Base-by-base conservation (phyloP, 2,797 vertebrate genomes). In the Cuniculus paca region DNA sequence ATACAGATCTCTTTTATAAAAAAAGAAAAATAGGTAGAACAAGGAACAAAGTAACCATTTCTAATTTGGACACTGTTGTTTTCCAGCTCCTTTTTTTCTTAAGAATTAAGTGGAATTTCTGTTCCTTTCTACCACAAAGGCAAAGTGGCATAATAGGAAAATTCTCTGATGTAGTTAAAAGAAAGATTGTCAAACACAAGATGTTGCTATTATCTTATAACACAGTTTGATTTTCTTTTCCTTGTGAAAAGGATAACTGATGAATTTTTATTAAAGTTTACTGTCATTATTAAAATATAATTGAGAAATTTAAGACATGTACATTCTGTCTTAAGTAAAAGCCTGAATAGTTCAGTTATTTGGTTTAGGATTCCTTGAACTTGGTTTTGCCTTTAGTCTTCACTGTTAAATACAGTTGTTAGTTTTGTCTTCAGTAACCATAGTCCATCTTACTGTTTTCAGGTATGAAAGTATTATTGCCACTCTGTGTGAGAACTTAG, bases 391-490 rank as follows among this genome's bases (percentile, higher is more conserved):
- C 56, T 94, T 48, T 91, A 54, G 6, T 9, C 12, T 81, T 88
- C 34, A 34, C 58, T 95, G 1, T 95, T 93, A 65, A 91, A 65
- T 82, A 14, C 1, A 45, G 5, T 77, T 94, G 34, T 81, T 60
- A 80, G 48, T 54, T 90, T 96, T 78, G 45, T 48, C 45, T 26
- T 94, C 8, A 36, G n/a, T 98, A 91, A 98, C 34, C 1, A 22
- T n/a, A 31, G 81, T 97, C 39, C 94, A 1, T 95, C 96, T 78
- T 98, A 58, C 61, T 95, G 10, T 83, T 26, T 75, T 72, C 97
- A 99, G 99, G 98, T 99, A 99, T 68, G 99, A 99, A 97, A 99
- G 99, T 98, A 99, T 99, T 98, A 99, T 99, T n/a, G 99, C 99
- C 92, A 99, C 99, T 0, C 98, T 99, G 2, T 99, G 99, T 70